Evolutionary conservation across 2,888 invertebrate species (phyloP), one percentile per base, ranked within the genome.

Genomic region (Suillia variegata): DNA sequence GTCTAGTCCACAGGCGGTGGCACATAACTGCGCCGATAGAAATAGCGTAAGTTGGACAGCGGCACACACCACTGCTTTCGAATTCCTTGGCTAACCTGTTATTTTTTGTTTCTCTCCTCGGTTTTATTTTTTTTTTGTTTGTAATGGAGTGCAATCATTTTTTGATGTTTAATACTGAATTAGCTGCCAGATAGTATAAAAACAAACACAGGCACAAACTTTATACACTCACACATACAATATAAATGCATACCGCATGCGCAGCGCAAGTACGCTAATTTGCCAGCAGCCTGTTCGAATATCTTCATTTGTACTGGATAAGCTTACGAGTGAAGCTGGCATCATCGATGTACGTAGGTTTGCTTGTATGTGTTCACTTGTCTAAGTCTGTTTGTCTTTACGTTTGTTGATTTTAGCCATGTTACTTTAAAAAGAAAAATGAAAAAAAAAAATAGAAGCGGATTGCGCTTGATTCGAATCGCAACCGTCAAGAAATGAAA

Each of bases 11-110:
- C n/a, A n/a, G n/a, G n/a, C n/a, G n/a, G n/a, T n/a, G n/a, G n/a
- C n/a, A n/a, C n/a, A n/a, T n/a, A n/a, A 13, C 12, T 13, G 31
- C 4, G 4, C 31, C 50, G 26, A 13, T n/a, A 15, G 20, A 8
- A 22, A 1, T 20, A n/a, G 17, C 26, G 38, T 22, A 42, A 54
- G 58, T n/a, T n/a, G n/a, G n/a, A n/a, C n/a, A 33, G 48, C 47
- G 38, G 15, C 6, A 54, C 31, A 21, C 20, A 26, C 8, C 26
- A 21, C n/a, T n/a, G 51, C 51, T 17, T 38, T 12, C 10, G 33
- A 48, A 49, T 53, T 49, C 47, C 48, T 42, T 18, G 24, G 49
- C 38, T 24, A 54, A 49, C 54, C 54, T 22, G 54, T 58, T 49
- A 34, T 58, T 48, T 34, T 58, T 20, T 18, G n/a, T n/a, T n/a